Base-by-base conservation (phyloP, 2,888 invertebrate species). In the Diplazon laetatorius region DNA sequence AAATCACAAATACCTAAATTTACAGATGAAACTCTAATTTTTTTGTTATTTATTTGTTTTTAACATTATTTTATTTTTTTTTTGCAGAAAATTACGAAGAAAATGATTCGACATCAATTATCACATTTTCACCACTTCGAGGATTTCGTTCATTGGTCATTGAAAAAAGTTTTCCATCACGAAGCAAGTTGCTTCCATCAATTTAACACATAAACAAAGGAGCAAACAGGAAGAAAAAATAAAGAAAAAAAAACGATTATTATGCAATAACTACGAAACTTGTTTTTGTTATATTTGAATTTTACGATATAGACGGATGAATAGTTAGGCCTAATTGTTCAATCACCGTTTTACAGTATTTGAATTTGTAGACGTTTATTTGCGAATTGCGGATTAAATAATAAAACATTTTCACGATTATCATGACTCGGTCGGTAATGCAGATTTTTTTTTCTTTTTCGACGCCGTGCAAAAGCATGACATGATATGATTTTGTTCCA, bases 31-130 rank as follows among this genome's bases (percentile, higher is more conserved):
- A 6, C 12, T n/a, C n/a, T 22, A 59, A 35, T 30, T 18, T 1
- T 30, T 16, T 6, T 37, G 57, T 50, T 75, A 22, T 18, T 76
- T 62, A 35, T 37, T 25, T 25, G 42, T 3, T 83, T 83, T 30
- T 30, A 22, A 42, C 10, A 2, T 44, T 59, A 16, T 6, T 44
- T 68, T 46, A 72, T 22, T 18, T 76, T 62, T 42, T 37, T 25
- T 3, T 83, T 83, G 35, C 73, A 87, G 87, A 25, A 88, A 88
- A 80, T 48, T 88, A 18, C 81, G 88, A 59, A 83, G 88, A 69
- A 46, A 83, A 0, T 82, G 14, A 62, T 44, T n/a, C 35, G 35
- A 12, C 30, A 18, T 30, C 30, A 30, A 30, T 5, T 30, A 30
- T 30, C 30, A 5, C 30, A 2, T 30, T 30, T 30, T 30, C 6